These are phyloP conservation scores for Brevimyrus niger DNA, from an alignment of 2,113 vertebrate species.

Conservation along the genomic window DNA sequence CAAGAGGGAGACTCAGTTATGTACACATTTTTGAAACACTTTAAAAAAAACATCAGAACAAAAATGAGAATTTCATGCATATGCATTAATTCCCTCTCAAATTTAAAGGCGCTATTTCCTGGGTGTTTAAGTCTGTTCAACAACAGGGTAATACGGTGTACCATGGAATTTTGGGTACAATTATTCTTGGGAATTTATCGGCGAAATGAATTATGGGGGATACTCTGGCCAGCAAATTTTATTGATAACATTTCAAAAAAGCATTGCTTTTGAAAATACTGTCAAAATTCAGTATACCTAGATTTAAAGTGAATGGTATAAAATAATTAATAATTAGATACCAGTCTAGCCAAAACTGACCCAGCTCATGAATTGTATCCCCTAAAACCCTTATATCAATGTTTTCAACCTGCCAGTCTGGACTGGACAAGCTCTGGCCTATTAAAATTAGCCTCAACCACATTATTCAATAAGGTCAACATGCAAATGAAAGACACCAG, in stretches of 20 bases:
- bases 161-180: background rate
- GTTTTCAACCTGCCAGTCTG: background rate
- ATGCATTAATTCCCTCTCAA: background rate
- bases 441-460: conserved; percentile 57
- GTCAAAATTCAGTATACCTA: background rate
- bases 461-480: conserved; percentile 40
- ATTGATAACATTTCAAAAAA: background rate
- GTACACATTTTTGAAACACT: background rate
- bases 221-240: background rate
- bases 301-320: background rate
- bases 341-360: background rate
- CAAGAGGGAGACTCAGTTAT: background rate
- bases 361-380: background rate
- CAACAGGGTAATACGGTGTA: background rate
- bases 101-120: background rate
- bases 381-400: conserved; percentile 27
- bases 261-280: background rate
- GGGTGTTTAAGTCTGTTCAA: background rate
- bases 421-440: conserved; percentile 26
- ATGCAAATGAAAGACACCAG: conserved; percentile 36
- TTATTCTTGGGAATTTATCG: background rate
- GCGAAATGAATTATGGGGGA: background rate
- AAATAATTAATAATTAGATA: background rate
- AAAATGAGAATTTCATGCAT: background rate
- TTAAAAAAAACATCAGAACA: background rate